Evolutionary conservation across 1,140 invertebrate species (phyloP).

Genomic region (Sitodiplosis mosellana): DNA sequence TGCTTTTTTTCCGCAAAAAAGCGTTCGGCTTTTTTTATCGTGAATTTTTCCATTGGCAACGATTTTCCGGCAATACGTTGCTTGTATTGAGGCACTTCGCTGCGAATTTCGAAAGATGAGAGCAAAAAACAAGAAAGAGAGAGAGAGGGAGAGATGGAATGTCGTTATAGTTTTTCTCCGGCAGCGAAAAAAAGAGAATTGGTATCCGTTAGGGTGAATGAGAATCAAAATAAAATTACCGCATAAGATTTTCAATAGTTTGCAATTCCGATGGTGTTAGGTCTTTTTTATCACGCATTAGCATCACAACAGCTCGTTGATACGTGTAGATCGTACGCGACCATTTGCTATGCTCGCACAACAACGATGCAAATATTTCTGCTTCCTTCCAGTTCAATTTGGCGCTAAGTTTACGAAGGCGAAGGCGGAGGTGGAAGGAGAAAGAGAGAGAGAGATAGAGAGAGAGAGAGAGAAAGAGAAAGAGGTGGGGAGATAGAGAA

Average conservation of each 20-base stretch:
- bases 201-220: background rate
- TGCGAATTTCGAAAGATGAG: background rate
- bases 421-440: too few relatives aligned
- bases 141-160: too few relatives aligned
- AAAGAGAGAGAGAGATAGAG: too few relatives aligned
- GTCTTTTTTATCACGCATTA: slow-evolving; percentile 29
- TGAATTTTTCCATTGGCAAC: slow-evolving; percentile 91
- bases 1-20: slow-evolving; percentile 54
- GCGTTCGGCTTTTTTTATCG: slow-evolving; percentile 61
- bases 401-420: too few relatives aligned
- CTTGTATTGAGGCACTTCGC: slow-evolving; percentile 56
- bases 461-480: too few relatives aligned
- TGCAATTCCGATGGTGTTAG: slow-evolving; percentile 30
- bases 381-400: slow-evolving; percentile 51
- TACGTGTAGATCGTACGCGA: slow-evolving; percentile 82
- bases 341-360: slow-evolving; percentile 72
- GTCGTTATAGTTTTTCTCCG: background rate
- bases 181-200: background rate
- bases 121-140: background rate
- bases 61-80: slow-evolving; percentile 91
- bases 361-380: slow-evolving; percentile 44
- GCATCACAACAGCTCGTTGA: slow-evolving; percentile 64
- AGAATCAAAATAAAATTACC: slow-evolving; percentile 19
- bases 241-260: slow-evolving; percentile 38
- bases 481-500: too few relatives aligned